Evolutionary conservation across 2,113 vertebrate genomes (phyloP).

Genomic region (Chaetura pelagica): DNA sequence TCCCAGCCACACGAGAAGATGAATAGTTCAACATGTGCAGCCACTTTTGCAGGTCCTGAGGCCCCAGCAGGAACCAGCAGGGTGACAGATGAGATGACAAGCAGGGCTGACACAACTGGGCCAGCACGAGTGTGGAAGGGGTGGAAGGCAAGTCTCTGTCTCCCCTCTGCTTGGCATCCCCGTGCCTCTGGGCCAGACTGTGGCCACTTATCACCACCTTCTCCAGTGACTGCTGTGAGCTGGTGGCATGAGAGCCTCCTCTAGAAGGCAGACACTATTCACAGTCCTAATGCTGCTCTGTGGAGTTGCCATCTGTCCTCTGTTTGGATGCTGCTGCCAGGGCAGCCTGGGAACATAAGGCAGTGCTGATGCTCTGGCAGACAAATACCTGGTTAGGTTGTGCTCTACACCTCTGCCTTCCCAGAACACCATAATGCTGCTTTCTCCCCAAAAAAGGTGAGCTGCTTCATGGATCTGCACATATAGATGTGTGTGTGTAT

Average conservation of each 20-base stretch:
- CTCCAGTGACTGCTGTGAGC: background rate
- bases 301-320: slow-evolving; percentile 42
- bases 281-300: background rate
- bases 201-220: background rate
- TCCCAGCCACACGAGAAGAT: slow-evolving; percentile 64
- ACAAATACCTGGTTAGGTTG: background rate
- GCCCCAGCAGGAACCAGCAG: slow-evolving; percentile 58
- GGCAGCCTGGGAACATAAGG: slow-evolving; percentile 4
- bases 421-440: background rate
- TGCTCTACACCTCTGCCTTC: background rate
- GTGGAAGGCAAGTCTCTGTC: background rate
- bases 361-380: background rate
- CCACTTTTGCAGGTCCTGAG: slow-evolving; percentile 51
- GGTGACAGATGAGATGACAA: slow-evolving; percentile 69
- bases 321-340: background rate
- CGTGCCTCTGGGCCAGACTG: background rate
- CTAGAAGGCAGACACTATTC: background rate
- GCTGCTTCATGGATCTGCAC: background rate
- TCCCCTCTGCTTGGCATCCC: background rate
- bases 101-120: slow-evolving; percentile 66
- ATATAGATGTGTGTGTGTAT: fast-evolving
- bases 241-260: background rate
- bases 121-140: background rate
- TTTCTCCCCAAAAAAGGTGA: background rate
- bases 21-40: slow-evolving; percentile 66